phyloP scores from a whole-genome alignment of 2,888 invertebrate species.

The Pammene aurita region DNA sequence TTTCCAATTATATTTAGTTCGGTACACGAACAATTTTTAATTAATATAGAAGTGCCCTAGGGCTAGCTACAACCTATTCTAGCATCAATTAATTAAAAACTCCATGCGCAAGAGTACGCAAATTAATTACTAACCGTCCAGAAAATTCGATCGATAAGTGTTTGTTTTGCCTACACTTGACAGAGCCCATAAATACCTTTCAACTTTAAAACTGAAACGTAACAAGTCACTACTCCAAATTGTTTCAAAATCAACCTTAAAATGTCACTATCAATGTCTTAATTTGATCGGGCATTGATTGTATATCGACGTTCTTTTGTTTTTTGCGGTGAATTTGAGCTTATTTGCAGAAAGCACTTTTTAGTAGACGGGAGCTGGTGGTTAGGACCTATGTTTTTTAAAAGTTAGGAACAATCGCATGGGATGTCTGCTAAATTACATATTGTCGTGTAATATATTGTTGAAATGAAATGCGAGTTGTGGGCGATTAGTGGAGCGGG shows the following conservation, averaged over 20 bases:
- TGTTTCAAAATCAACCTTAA: background rate
- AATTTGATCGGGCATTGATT: background rate
- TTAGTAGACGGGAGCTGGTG: conserved; percentile 15
- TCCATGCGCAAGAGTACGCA: conserved; percentile 25
- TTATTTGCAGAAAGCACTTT: conserved; percentile 32
- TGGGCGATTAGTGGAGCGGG: conserved; percentile 66
- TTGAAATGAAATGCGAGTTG: conserved; percentile 76
- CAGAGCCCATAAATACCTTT: conserved; percentile 61
- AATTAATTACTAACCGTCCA: conserved; percentile 32
- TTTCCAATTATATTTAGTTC: background rate
- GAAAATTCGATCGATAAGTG: conserved; percentile 42
- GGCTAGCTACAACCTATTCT: background rate
- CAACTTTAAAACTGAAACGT: conserved; percentile 43
- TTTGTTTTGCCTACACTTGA: conserved; percentile 51
- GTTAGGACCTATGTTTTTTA: background rate
- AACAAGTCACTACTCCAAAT: background rate
- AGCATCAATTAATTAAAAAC: conserved; percentile 37
- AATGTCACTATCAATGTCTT: background rate
- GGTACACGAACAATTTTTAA: background rate
- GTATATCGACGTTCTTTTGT: conserved; percentile 11
- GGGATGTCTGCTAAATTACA: conserved; percentile 74
- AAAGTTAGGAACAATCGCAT: conserved; percentile 46
- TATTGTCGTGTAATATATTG: conserved; percentile 72
- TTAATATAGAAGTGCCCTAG: background rate
- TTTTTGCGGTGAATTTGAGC: background rate